phyloP scores from a whole-genome alignment of 2,113 vertebrate genomes.

The Lasiurus cinereus region DNA sequence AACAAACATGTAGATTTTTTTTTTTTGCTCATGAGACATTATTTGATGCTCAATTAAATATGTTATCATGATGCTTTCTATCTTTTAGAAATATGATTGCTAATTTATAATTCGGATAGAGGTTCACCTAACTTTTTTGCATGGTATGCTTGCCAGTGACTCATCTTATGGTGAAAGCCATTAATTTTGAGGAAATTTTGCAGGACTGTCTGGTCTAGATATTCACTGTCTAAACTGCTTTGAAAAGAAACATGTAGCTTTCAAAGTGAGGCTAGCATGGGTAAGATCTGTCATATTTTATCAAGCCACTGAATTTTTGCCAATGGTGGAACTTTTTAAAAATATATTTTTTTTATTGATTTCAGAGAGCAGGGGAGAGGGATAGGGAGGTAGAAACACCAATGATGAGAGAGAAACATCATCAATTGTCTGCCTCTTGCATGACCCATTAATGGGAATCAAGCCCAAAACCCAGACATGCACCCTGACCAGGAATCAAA shows the following conservation, averaged over 20 bases:
- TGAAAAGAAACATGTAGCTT: slow-evolving; percentile 56
- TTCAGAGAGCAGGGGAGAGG: too few species aligned
- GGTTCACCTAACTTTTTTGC: neutral
- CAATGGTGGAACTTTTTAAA: slow-evolving; percentile 31
- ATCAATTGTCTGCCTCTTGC: too few species aligned
- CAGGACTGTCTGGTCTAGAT: slow-evolving; percentile 15
- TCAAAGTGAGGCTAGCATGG: neutral
- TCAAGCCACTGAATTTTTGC: slow-evolving; percentile 57
- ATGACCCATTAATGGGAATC: too few species aligned
- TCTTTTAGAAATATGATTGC: neutral
- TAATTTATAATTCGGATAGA: neutral
- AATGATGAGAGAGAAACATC: too few species aligned
- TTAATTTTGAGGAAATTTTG: slow-evolving; percentile 39
- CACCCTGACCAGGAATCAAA: too few species aligned
- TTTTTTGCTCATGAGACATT: neutral
- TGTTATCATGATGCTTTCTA: neutral
- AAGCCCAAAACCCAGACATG: too few species aligned
- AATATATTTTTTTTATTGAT: neutral
- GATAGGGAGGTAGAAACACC: too few species aligned
- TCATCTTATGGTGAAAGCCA: neutral
- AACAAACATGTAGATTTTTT: neutral
- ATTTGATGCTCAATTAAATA: neutral
- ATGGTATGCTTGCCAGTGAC: neutral
- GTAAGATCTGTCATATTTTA: neutral
- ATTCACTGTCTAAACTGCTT: slow-evolving; percentile 41